These are phyloP conservation scores for Philaenus spumarius DNA, from an alignment of 1,140 invertebrate species.

Conservation along the genomic window DNA sequence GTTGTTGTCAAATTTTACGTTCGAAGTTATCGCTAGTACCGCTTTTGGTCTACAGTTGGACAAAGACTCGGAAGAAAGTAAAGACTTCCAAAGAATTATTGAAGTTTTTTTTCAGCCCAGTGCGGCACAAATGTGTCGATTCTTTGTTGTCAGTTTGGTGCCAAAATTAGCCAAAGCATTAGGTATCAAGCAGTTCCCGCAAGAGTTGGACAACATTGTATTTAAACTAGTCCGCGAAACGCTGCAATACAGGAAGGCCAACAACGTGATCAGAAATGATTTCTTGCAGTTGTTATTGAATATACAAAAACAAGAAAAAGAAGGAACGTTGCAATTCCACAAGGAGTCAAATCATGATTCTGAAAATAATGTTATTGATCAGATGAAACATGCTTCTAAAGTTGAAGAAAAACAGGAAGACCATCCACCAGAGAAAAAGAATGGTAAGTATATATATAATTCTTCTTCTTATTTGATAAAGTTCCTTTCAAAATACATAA, in stretches of 20 bases:
- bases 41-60: constrained; percentile 34
- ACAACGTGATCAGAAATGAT: constrained; percentile 25
- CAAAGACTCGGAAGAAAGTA: not conserved
- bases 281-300: constrained; percentile 27
- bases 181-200: constrained; percentile 6
- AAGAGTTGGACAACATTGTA: constrained; percentile 23
- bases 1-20: constrained; percentile 29
- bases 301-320: constrained; percentile 4
- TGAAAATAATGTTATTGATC: no score
- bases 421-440: no score
- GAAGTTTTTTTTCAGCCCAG: not conserved
- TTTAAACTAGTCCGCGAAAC: constrained; percentile 20
- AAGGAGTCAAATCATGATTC: no score
- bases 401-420: no score
- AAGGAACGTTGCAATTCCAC: not conserved
- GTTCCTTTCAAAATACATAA: no score
- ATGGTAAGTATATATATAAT: no score
- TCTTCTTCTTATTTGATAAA: no score
- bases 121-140: not conserved
- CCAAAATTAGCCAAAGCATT: constrained; percentile 11
- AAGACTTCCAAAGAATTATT: not conserved
- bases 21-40: constrained; percentile 34
- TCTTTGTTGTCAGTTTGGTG: not conserved
- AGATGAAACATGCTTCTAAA: no score
- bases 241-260: constrained; percentile 22